A percentile compares a stretch with the other conserved stretches of the same genome.
Evolutionary conservation across 2,113 vertebrate genomes (phyloP).

Genomic region (Brevimyrus niger): DNA sequence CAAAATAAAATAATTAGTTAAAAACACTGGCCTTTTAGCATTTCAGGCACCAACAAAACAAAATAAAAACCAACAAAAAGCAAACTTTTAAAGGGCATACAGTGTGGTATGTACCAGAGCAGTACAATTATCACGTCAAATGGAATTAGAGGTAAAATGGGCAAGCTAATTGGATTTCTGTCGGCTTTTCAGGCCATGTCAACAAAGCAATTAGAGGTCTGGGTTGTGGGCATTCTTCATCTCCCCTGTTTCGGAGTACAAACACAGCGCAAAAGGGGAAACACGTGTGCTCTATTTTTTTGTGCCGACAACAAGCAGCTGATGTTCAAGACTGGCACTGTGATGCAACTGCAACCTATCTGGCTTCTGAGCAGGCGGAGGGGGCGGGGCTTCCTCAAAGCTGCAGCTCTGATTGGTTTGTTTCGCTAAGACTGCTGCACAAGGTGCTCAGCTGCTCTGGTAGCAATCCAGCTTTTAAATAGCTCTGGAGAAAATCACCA

Average conservation of each 20-base stretch:
- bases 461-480: neutral
- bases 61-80: neutral
- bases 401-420: neutral
- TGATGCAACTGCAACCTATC: neutral
- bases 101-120: conserved; percentile 2
- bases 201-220: conserved; percentile 15
- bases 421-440: neutral
- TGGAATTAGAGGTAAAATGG: neutral
- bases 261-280: neutral
- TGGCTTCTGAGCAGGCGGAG: neutral
- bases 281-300: neutral
- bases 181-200: neutral
- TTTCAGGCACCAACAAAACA: neutral
- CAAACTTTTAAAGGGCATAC: neutral
- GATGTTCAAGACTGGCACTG: neutral
- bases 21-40: neutral
- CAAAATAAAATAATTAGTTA: neutral
- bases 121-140: conserved; percentile 8
- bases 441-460: neutral
- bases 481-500: neutral
- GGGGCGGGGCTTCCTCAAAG: neutral
- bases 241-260: neutral
- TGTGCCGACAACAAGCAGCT: neutral
- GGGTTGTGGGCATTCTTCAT: neutral
- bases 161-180: neutral